Conservation (phyloP, 2,888 invertebrate genomes). For the Athetis lepigone region DNA sequence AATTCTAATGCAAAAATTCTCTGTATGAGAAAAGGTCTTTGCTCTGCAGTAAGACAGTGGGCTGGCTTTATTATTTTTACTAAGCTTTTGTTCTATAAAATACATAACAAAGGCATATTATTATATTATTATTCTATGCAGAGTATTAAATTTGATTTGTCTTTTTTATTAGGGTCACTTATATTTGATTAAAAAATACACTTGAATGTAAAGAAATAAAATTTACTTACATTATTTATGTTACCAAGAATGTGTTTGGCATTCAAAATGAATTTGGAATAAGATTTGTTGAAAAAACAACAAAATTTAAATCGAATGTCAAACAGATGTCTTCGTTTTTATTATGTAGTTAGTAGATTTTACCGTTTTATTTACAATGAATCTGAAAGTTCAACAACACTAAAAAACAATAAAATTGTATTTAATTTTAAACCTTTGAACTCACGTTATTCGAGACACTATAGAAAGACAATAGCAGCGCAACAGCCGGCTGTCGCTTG, state of each 20-base stretch:
- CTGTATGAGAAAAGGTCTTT: no score
- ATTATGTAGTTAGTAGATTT: not conserved
- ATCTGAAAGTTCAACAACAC: not conserved
- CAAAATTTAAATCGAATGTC: not conserved
- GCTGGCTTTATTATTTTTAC: no score
- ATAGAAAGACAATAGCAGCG: no score
- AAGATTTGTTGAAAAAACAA: not conserved
- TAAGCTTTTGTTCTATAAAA: no score
- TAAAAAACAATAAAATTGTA: no score
- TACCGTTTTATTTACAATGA: not conserved
- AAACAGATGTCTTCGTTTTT: not conserved
- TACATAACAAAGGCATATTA: no score
- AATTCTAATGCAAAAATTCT: no score
- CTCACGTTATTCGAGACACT: no score
- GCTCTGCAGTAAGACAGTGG: no score
- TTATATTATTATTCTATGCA: not conserved
- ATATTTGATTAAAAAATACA: constrained; percentile 9
- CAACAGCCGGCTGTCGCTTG: no score
- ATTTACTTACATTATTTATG: not conserved
- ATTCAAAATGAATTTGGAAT: constrained; percentile 3
- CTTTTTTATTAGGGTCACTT: not conserved
- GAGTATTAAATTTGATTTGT: not conserved
- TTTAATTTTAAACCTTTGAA: no score
- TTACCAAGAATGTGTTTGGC: not conserved
- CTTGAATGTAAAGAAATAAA: not conserved